These are phyloP conservation scores for Rhynchophorus ferrugineus DNA, from an alignment of 1,140 invertebrate genomes.

Conservation along the genomic window DNA sequence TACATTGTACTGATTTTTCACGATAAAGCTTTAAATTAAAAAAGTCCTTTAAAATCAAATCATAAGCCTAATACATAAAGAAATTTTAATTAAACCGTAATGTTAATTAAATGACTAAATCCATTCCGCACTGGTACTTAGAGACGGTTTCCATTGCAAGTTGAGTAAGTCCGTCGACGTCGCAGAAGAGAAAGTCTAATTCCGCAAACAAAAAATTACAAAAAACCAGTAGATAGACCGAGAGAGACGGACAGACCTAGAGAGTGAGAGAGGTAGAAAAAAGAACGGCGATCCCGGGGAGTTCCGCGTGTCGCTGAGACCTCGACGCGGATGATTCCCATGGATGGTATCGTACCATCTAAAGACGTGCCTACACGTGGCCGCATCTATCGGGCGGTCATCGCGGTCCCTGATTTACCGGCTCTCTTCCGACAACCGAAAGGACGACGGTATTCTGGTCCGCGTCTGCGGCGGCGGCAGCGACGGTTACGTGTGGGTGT, in stretches of 20 bases:
- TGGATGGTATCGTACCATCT: constrained; percentile 23
- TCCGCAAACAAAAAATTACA: background rate
- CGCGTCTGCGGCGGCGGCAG: background rate
- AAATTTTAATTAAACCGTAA: too few species aligned
- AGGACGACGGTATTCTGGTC: constrained; percentile 4
- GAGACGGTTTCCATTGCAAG: too few species aligned
- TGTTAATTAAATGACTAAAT: too few species aligned
- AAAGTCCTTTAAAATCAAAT: too few species aligned
- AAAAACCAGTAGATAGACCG: background rate
- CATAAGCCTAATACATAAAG: too few species aligned
- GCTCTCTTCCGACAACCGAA: constrained; percentile 22
- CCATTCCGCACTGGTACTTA: too few species aligned
- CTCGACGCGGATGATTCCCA: constrained; percentile 21
- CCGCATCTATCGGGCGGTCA: constrained; percentile 24
- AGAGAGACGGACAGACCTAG: background rate
- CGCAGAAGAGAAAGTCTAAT: background rate
- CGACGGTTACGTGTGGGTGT: constrained; percentile 20
- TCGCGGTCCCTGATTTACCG: constrained; percentile 16
- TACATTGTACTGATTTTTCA: too few species aligned
- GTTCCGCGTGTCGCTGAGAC: constrained; percentile 19
- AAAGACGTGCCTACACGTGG: constrained; percentile 26
- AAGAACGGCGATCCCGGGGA: constrained; percentile 2
- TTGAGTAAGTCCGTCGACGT: too few species aligned
- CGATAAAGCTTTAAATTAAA: too few species aligned
- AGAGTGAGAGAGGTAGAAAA: background rate